Base-by-base conservation (phyloP, 2,797 vertebrate genomes). In the Hippopotamyrus pictus region DNA sequence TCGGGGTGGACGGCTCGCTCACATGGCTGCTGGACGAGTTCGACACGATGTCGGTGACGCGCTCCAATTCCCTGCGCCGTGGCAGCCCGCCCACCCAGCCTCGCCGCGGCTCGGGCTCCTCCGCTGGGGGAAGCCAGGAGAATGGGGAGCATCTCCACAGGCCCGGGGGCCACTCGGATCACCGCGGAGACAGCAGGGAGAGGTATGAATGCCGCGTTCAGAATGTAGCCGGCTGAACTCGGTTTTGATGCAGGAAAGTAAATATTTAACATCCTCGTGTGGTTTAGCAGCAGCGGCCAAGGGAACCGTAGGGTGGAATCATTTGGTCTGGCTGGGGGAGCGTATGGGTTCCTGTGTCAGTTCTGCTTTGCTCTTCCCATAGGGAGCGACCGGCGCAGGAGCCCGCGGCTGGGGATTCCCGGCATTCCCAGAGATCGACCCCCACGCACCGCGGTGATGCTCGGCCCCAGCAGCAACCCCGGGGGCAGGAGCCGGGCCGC, bases 1-100 rank as follows among this genome's bases (percentile, higher is more conserved):
- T 97, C 0, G 94, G 95, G 17, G 96, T 93, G 85, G 98, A 98
- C 14, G 97, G 97, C 88, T 98, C 98, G 19, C 94, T 99, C 83
- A 97, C 97, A 0, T 97, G 98, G 97, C 96, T 99, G 86, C 92
- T 99, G 91, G 98, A 98, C 11, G 97, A 98, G 92, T 98, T 98
- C 90, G 97, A 98, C 93, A 97, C 95, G 90, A 98, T 99, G 97
- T 99, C 98, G 0, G 97, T 99, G 90, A 98, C 96, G 0, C 97
- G 97, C 90, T 98, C 98, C 91, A 99, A 99, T 93, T 99, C 98
- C 8, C 95, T 99, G 91, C 95, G 97, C 44, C 94, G 96, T 92
- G 97, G 96, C 91, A 98, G 98, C 92, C 98, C 98, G 0, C 98
- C 98, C 0, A 93, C 93, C 1, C 96, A 95, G 0, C 94, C 95